Conservation (phyloP, 2,888 invertebrate genomes). For the Philaethria dido region DNA sequence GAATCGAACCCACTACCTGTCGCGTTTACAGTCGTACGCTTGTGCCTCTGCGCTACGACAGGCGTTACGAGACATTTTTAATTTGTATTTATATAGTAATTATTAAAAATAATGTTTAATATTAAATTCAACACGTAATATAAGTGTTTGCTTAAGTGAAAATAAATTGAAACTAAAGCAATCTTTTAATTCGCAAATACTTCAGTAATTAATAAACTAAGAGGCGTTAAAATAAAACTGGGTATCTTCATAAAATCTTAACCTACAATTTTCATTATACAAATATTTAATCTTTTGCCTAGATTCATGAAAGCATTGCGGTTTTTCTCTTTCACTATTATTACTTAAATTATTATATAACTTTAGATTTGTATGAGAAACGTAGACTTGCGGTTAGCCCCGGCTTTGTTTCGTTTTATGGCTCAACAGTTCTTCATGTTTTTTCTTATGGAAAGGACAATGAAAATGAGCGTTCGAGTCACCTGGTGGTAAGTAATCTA, state of each 20-base stretch:
- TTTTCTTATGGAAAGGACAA: no score
- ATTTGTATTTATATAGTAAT: no score
- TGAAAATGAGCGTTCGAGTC: no score
- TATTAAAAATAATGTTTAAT: no score
- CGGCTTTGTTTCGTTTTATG: not conserved
- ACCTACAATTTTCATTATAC: slow-evolving; percentile 9
- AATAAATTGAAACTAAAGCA: not conserved
- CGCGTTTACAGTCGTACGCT: no score
- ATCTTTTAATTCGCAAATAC: slow-evolving; percentile 3
- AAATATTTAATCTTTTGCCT: slow-evolving; percentile 27
- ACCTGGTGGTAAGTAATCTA: no score
- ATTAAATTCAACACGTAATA: no score
- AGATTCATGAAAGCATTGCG: slow-evolving; percentile 22
- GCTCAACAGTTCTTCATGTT: no score
- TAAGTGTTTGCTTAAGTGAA: not conserved
- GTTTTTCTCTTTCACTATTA: not conserved
- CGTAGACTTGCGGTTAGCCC: not conserved
- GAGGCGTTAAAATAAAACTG: not conserved
- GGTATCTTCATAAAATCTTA: slow-evolving; percentile 13
- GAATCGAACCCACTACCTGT: no score
- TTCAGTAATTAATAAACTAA: slow-evolving; percentile 7
- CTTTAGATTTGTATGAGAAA: slow-evolving; percentile 5
- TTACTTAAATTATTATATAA: slow-evolving; percentile 3
- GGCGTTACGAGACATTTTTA: no score
- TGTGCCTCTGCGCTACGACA: no score